Conservation (phyloP, 2,113 vertebrate species). For the Cinclus mexicanus region DNA sequence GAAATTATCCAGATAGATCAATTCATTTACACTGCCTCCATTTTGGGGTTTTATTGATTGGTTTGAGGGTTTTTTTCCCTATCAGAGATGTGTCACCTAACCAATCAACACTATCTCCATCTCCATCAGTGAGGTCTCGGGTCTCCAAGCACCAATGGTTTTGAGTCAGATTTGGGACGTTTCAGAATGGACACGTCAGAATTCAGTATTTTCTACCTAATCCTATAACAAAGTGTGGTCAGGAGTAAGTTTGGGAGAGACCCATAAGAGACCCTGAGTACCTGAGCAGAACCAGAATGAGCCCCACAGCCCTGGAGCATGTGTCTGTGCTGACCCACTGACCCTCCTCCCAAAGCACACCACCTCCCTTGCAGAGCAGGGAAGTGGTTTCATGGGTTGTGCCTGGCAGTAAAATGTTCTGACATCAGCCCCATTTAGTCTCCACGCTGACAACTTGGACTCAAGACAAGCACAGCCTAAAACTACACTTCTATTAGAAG, state of each 20-base stretch:
- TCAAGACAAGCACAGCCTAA: not conserved
- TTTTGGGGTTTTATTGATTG: not conserved
- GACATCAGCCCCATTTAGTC: not conserved
- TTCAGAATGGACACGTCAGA: not conserved
- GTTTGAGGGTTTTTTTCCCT: rapidly evolving
- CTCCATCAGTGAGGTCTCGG: not conserved
- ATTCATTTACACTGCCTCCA: not conserved
- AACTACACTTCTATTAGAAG: not conserved
- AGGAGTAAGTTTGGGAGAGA: not conserved
- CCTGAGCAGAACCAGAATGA: not conserved
- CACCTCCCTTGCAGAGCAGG: not conserved
- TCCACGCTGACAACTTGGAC: not conserved
- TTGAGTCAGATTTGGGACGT: not conserved
- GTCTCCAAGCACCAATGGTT: not conserved
- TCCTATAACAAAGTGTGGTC: not conserved
- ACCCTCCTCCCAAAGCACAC: not conserved
- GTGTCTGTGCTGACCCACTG: not conserved
- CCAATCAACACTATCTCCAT: not conserved
- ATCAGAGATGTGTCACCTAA: not conserved
- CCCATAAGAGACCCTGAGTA: too few relatives aligned
- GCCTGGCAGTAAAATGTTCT: not conserved
- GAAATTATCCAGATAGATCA: not conserved
- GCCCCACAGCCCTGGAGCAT: not conserved
- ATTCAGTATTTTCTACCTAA: not conserved
- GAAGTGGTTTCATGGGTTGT: not conserved